Base-by-base conservation (phyloP, 2,888 invertebrate genomes). In the Malthinus flaveolus region DNA sequence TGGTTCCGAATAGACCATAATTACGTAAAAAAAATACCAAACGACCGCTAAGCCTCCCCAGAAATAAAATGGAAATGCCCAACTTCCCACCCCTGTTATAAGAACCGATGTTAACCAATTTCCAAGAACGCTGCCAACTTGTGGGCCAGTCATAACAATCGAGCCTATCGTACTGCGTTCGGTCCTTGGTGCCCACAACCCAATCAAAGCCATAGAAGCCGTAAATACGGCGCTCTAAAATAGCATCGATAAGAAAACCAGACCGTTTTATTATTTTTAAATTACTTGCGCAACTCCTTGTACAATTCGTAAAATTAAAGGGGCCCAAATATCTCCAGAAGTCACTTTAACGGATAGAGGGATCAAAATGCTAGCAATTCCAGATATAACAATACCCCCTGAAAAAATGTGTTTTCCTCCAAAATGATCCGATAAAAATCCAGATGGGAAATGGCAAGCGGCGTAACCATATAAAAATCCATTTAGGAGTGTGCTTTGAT, bases 381-480 rank as follows among this genome's bases (percentile, higher is more conserved):
- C 90, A 0, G 92, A 91, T 10, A 88, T 85, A 0, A 91, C 77
- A 8, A 92, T 86, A 44, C 92, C 92, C 45, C 88, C 80, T 0
- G 89, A 89, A 15, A 91, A 81, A 0, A 90, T 84, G 79, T 89
- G 87, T 73, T 92, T 91, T n/a, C 91, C 92, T 32, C 93, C 93
- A 63, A 88, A 89, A 57, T 83, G 82, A 66, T 90, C 90, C 0
- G 91, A 87, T 35, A 92, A 71, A 50, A 87, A 79, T 55, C 91
- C 92, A 46, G 90, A 91, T 1, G 91, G 91, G 9, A 92, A 74
- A 71, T 92, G 92, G 0, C 90, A 90, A 0, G 90, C 54, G 1
- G 91, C 87, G 78, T 93, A 93, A 3, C 92, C 92, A 79, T 89
- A 90, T 79, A 90, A 93, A 76, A 93, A 93, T 0, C 90, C 85